Evolutionary conservation across 2,888 invertebrate genomes (phyloP).

Genomic region (Therioaphis trifolii): DNA sequence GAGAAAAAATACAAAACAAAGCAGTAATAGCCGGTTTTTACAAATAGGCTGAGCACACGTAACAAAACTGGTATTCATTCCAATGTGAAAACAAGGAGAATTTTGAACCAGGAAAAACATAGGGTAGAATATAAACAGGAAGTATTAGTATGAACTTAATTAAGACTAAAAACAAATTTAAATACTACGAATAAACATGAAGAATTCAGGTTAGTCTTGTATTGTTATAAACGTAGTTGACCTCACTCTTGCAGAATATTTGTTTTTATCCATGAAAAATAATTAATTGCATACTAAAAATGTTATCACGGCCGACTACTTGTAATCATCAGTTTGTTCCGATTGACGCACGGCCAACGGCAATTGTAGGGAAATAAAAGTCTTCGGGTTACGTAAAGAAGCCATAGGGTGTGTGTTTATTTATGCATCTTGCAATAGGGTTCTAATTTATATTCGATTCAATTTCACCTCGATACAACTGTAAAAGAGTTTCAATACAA

Average conservation of each 20-base stretch:
- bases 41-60: not conserved
- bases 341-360: not conserved
- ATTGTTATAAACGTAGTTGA: constrained; percentile 2
- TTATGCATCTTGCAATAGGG: not conserved
- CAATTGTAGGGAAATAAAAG: not conserved
- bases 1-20: constrained; percentile 30
- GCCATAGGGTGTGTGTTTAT: constrained; percentile 7
- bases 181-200: constrained; percentile 9
- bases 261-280: not conserved
- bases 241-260: not conserved
- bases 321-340: constrained; percentile 10
- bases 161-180: constrained; percentile 14
- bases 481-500: too few species aligned
- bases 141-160: constrained; percentile 4
- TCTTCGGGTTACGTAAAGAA: constrained; percentile 39
- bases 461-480: not conserved
- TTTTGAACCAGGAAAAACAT: constrained; percentile 53
- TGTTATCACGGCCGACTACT: constrained; percentile 38
- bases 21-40: not conserved
- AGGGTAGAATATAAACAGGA: constrained; percentile 45
- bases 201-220: not conserved
- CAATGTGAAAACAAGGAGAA: constrained; percentile 36
- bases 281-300: not conserved
- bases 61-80: constrained; percentile 33
- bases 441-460: not conserved